Evolutionary conservation across 1,140 invertebrate genomes (phyloP), one percentile per base, ranked within the genome.

Genomic region (Wasmannia auropunctata): DNA sequence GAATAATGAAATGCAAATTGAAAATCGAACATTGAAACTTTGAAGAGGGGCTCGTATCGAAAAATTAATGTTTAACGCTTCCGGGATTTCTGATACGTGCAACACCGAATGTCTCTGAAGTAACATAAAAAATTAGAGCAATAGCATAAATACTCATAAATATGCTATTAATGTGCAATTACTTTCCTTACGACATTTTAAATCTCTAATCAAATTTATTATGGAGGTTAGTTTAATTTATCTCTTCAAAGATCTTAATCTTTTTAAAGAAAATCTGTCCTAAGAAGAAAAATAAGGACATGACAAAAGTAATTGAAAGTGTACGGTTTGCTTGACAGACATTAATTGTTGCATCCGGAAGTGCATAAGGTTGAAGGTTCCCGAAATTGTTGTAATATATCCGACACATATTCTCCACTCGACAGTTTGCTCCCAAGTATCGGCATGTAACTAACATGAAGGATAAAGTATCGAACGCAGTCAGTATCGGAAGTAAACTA

Each of bases 11-110:
- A 14, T 34, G 63, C 37, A 85, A 91, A 79, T 90, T 85, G 81
- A 70, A 85, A 87, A 86, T 86, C 81, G 60, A 86, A 16, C 65
- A 46, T 88, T 74, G 60, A 89, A 89, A 89, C 81, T 87, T 87
- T 65, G 46, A 89, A 72, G 62, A 74, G 10, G 25, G 10, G n/a
- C 46, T 74, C 54, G 40, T 49, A n/a, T n/a, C 16, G 3, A 70
- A 70, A 31, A 49, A 60, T 16, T 16, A 49, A 54, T 19, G 31
- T 4, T 34, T 31, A 51, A 51, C 8, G 5, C 3, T 4, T n/a
- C n/a, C 3, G 8, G 10, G 14, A 37, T 63, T 37, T 0, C 4
- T 60, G 8, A 31, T 60, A 31, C 5, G 11, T 43, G 0, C 31
- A 37, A 8, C 34, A 65, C 6, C 25, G 3, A 19, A 28, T 70